These are phyloP conservation scores for Strigamia transsilvanica DNA, from an alignment of 2,888 invertebrate species.

Conservation along the genomic window DNA sequence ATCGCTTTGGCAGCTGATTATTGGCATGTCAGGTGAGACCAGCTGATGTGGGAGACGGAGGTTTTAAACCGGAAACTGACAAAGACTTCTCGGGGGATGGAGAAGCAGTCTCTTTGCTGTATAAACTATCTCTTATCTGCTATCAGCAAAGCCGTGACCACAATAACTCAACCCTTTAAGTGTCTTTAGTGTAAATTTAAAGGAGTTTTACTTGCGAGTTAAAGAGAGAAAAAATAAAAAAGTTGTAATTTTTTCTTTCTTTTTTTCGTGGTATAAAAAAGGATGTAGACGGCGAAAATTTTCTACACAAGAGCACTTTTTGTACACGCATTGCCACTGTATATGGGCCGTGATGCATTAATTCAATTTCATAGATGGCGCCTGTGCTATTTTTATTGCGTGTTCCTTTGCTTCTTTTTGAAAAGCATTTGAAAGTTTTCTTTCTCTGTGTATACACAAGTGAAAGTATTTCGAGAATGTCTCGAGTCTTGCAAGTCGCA, in stretches of 20 bases:
- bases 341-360: conserved; percentile 49
- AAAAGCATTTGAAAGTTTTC: conserved; percentile 13
- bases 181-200: conserved; percentile 12
- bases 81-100: conserved; percentile 23
- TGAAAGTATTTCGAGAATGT: conserved; percentile 45
- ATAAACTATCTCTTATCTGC: conserved; percentile 34
- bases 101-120: conserved; percentile 24
- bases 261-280: neutral
- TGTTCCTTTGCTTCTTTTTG: conserved; percentile 31
- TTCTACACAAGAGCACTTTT: conserved; percentile 28
- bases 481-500: conserved; percentile 43
- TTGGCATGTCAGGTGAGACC: conserved; percentile 45
- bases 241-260: neutral
- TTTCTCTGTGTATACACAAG: conserved; percentile 28
- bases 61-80: conserved; percentile 46
- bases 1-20: conserved; percentile 48
- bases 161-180: conserved; percentile 40
- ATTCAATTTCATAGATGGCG: conserved; percentile 49
- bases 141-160: conserved; percentile 45
- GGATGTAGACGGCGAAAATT: conserved; percentile 4
- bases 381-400: conserved; percentile 41
- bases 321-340: conserved; percentile 41
- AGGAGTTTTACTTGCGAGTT: neutral
- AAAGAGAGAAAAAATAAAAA: neutral
- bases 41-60: neutral